Evolutionary conservation across 2,797 vertebrate genomes (phyloP).

Genomic region (Micropoecilia bifurca): DNA sequence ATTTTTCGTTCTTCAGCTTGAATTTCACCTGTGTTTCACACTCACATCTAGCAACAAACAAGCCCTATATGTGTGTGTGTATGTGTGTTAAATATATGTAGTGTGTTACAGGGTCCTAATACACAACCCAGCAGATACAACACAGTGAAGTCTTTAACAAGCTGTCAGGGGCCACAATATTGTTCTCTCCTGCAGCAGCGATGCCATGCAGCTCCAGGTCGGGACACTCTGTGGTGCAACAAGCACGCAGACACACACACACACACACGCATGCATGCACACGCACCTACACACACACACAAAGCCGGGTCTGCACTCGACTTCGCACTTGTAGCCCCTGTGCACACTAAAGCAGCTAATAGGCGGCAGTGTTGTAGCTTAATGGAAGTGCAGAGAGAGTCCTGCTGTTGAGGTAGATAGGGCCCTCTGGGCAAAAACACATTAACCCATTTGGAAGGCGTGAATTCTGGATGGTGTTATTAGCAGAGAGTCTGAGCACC

Average conservation of each 20-base stretch:
- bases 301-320: conserved; percentile 26
- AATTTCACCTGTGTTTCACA: conserved; percentile 3
- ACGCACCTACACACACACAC: conserved; percentile 28
- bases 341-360: conserved; percentile 67
- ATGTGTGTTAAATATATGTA: conserved; percentile 32
- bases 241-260: no score
- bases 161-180: conserved; percentile 77
- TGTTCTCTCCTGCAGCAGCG: conserved; percentile 62
- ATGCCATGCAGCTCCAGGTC: conserved; percentile 64
- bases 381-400: conserved; percentile 80
- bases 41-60: conserved; percentile 19
- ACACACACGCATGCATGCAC: not conserved
- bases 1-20: not conserved
- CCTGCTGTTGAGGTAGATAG: conserved; percentile 76
- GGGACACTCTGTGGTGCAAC: conserved; percentile 52
- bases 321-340: conserved; percentile 53
- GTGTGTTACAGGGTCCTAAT: conserved; percentile 44
- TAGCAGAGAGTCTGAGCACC: conserved; percentile 76
- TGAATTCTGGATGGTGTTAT: conserved; percentile 85
- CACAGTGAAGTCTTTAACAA: conserved; percentile 76
- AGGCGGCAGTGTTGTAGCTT: conserved; percentile 76
- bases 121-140: conserved; percentile 54
- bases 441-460: conserved; percentile 84
- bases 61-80: not conserved
- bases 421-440: conserved; percentile 83